Evolutionary conservation across 2,797 vertebrate genomes (phyloP), one percentile per base, ranked within the genome.

Genomic region (Xiphorhynchus erythropygius): DNA sequence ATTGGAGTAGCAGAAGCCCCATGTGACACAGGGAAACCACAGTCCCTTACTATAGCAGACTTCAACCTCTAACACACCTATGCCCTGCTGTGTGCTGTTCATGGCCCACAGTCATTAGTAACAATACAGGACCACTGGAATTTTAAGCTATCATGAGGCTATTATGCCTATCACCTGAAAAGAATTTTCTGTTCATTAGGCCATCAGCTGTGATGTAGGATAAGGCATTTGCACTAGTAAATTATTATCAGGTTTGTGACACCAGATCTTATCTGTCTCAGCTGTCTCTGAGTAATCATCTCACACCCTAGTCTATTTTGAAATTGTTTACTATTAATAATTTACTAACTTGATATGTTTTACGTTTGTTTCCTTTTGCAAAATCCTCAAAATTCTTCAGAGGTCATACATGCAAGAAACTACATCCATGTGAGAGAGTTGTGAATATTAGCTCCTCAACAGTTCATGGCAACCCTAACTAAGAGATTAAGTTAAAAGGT

Each of bases 181-280:
- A 87, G 37, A 93, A 84, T 90, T 74, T 88, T 74, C 70, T 95
- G n/a, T 77, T 90, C 78, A 91, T 91, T 80, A 93, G 63, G 77
- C 63, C 70, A 79, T 82, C 74, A 93, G 49, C 55, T 84, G 56
- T 39, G 74, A 94, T 94, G 80, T 57, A 86, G 27, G 37, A 82
- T 70, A 77, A 28, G 44, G 77, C 46, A 88, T 87, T 89, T 90
- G 24, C 52, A 75, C 63, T 50, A 42, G 63, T 57, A 81, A 94
- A 95, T 90, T 93, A 84, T 60, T 87, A 77, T 49, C 10, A 4
- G 18, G 49, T 91, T 90, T 37, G 7, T 68, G 52, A 93, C 67
- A 93, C 41, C 42, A 68, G 70, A 87, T 76, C 56, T 73, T 53
- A 82, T 70, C 63, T 70, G 59, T 53, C 60, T 93, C 87, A 82